phyloP scores from a whole-genome alignment of 2,888 invertebrate genomes.

The Bruchidius siliquastri region DNA sequence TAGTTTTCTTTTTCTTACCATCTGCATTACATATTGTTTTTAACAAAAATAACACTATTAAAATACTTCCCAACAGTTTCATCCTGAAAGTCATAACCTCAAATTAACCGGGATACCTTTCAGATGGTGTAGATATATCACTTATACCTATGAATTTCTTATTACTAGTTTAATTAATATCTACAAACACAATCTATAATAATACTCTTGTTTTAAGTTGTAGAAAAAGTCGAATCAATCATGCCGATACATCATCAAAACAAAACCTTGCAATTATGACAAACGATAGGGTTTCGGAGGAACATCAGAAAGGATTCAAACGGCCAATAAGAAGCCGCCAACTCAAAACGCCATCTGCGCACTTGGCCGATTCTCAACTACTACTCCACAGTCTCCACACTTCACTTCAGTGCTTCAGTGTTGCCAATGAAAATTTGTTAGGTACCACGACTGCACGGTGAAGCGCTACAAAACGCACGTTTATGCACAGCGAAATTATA shows the following conservation, averaged over 20 bases:
- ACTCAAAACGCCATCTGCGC: background rate
- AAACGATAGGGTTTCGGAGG: background rate
- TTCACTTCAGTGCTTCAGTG: too few species aligned
- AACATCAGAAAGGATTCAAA: background rate
- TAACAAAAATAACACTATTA: background rate
- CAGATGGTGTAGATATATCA: background rate
- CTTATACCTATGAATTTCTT: background rate
- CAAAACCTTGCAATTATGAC: background rate
- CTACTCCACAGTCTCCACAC: too few species aligned
- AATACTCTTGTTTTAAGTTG: background rate
- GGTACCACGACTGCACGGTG: too few species aligned
- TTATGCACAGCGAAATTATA: too few species aligned
- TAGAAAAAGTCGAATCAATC: background rate
- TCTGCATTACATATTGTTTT: conserved; percentile 19
- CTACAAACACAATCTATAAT: background rate
- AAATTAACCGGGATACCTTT: background rate
- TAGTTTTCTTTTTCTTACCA: conserved; percentile 54
- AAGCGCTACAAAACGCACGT: too few species aligned
- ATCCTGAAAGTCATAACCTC: background rate
- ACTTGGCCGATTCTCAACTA: background rate
- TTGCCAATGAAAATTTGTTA: too few species aligned
- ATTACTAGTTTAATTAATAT: background rate
- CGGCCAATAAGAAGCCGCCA: background rate
- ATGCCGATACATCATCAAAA: background rate
- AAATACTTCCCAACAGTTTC: background rate